Base-by-base conservation (phyloP, 2,113 vertebrate species). In the Vulpes lagopus region DNA sequence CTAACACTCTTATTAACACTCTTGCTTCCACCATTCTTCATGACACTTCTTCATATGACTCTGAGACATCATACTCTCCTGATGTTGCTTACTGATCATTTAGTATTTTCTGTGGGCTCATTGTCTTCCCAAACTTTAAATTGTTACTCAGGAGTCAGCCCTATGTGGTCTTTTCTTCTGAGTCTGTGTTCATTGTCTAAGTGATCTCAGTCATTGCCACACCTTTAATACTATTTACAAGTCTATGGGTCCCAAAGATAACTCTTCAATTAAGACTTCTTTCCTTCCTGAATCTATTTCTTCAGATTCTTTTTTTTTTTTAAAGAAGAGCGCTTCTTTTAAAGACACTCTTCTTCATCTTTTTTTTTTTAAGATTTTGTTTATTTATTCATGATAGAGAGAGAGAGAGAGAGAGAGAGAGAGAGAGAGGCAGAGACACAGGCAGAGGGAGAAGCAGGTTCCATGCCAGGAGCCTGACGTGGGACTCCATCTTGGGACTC, bases 231-330 rank as follows among this genome's bases (percentile, higher is more conserved):
- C 35, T 32, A 23, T 23, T 11, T n/a, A 4, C 35, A 30, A 74
- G 25, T 27, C 59, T 67, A 65, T 25, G 11, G 15, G 12, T 69
- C 62, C 35, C 60, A 60, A 60, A 85, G 22, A 49, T 25, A 25
- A 1, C 35, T 51, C 17, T 65, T 53, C 19, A n/a, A n/a, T 60
- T 23, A 86, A 91, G 64, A 89, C 1, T 1, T 74, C 65, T 57
- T n/a, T 60, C 30, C 43, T 43, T 43, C 43, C 43, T 43, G 43
- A 43, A 43, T 43, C 43, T 43, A 4, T 43, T 43, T 43, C 23
- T 82, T 94, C 64, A 64, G 43, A 64, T 91, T n/a, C 8, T 80
- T 43, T 38, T 94, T 96, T 90, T 90, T 94, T 73, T n/a, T 62
- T 43, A 7, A 43, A 43, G 43, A 7, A 43, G 43, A 43, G 43